A percentile compares a stretch with the other conserved stretches of the same genome.
phyloP scores from a whole-genome alignment of 2,888 invertebrate genomes.

The Romanomermis culicivorax region DNA sequence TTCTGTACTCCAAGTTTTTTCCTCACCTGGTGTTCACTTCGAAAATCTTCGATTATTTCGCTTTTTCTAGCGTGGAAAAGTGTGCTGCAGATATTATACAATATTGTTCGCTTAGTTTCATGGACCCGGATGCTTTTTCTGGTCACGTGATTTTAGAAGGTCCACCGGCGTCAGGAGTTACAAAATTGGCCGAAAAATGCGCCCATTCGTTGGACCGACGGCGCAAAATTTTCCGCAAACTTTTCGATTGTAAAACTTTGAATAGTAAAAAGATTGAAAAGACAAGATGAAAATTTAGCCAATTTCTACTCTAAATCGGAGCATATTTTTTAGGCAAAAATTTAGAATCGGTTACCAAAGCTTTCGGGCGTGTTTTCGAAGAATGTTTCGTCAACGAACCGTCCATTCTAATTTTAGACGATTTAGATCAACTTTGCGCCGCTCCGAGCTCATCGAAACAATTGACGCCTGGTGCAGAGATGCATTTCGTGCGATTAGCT shows the following conservation, averaged over 20 bases:
- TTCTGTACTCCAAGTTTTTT: no score
- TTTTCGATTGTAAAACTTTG: not conserved
- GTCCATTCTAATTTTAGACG: not conserved
- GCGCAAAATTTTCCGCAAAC: not conserved
- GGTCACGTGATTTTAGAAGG: not conserved
- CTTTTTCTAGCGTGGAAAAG: no score
- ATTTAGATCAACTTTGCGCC: slow-evolving; percentile 1
- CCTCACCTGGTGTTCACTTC: no score
- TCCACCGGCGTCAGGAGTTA: not conserved
- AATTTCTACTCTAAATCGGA: not conserved
- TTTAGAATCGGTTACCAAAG: not conserved
- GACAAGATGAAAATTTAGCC: no score
- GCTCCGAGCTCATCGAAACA: not conserved
- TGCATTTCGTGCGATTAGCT: not conserved
- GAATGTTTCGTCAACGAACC: not conserved
- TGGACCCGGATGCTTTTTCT: not conserved
- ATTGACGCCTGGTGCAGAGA: slow-evolving; percentile 1
- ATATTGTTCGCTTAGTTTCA: not conserved
- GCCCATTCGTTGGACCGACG: not conserved
- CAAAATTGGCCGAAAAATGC: not conserved
- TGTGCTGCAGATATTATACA: not conserved
- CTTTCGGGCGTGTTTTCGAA: not conserved
- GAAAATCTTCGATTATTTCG: no score
- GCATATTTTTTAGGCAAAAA: not conserved
- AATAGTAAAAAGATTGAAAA: no score